Base-by-base conservation (phyloP, 2,113 vertebrate species). In the Corythornis vintsioides region DNA sequence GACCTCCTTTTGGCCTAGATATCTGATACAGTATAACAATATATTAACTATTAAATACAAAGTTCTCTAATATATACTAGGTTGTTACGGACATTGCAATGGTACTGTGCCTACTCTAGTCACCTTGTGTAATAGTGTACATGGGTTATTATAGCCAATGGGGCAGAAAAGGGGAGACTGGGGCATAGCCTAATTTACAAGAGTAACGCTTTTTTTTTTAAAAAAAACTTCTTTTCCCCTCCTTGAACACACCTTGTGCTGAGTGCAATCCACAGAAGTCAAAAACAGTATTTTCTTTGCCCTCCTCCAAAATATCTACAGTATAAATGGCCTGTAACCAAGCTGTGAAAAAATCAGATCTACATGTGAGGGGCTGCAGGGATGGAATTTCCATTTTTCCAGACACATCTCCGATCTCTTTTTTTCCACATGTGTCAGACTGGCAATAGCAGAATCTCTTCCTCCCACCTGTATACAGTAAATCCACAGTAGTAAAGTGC, bases 1-100 rank as follows among this genome's bases (percentile, higher is more conserved):
- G 75, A 95, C 86, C 93, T 95, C 6, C 0, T 86, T 96, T 93
- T 91, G 94, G 92, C 94, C 94, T 92, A 77, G 86, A 75, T 92
- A 93, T 92, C 96, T 94, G 94, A 83, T 97, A 96, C 92, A 95
- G 94, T 94, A 90, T 95, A 96, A 96, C 95, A 96, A 95, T 96
- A 95, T 90, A 96, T 95, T 96, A 93, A 64, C 95, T 96, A 95
- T 96, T 96, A 97, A 96, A 97, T 97, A 97, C 96, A 97, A 97
- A 97, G 91, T 88, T 96, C 93, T 96, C 90, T 95, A 90, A 93
- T 95, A 97, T 94, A 95, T 94, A 91, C 95, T 97, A 95, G 90
- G 77, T 92, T 95, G 94, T 95, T 96, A 97, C 88, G 47, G 94
- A 97, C 96, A 88, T 96, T 95, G 96, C 93, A 95, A 95, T 95